A percentile compares a stretch with the other conserved stretches of the same genome.
Conservation (phyloP, 2,113 vertebrate genomes). For the Capra hircus region DNA sequence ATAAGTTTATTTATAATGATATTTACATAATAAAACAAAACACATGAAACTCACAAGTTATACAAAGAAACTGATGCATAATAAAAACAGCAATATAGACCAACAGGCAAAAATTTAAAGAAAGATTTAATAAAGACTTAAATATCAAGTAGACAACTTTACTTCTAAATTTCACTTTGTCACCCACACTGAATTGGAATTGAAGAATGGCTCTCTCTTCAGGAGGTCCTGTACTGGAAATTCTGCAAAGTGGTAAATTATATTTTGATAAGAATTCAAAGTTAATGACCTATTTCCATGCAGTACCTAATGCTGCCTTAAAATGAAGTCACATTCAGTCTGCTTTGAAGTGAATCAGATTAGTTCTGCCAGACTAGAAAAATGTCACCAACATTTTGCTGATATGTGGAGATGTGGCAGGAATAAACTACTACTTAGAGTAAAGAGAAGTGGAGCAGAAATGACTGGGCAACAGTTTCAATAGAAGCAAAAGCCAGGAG, state of each 20-base stretch:
- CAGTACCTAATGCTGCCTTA: slow-evolving; percentile 56
- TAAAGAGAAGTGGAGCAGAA: slow-evolving; percentile 26
- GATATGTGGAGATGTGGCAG: background rate
- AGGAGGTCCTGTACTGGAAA: background rate
- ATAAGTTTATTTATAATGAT: slow-evolving; percentile 78
- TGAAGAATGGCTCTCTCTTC: slow-evolving; percentile 60
- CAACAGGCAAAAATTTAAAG: slow-evolving; percentile 63
- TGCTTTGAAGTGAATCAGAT: slow-evolving; percentile 14
- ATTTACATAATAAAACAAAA: slow-evolving; percentile 72
- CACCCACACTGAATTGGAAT: slow-evolving; percentile 62
- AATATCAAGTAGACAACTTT: slow-evolving; percentile 61
- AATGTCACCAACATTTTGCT: background rate
- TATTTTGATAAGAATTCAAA: slow-evolving; percentile 29
- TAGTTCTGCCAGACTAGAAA: slow-evolving; percentile 44
- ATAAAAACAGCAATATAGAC: slow-evolving; percentile 74
- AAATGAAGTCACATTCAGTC: slow-evolving; percentile 32
- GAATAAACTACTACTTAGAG: background rate
- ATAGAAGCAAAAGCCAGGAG: slow-evolving; percentile 53
- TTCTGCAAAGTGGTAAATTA: slow-evolving; percentile 33
- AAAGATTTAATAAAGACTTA: slow-evolving; percentile 59
- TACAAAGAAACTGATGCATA: slow-evolving; percentile 67
- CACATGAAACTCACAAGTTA: slow-evolving; percentile 69
- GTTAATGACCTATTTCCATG: slow-evolving; percentile 54
- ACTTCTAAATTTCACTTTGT: slow-evolving; percentile 58
- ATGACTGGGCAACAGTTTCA: slow-evolving; percentile 43